These are phyloP conservation scores for Isurus oxyrinchus DNA, from an alignment of 2,113 vertebrate species.

Conservation along the genomic window DNA sequence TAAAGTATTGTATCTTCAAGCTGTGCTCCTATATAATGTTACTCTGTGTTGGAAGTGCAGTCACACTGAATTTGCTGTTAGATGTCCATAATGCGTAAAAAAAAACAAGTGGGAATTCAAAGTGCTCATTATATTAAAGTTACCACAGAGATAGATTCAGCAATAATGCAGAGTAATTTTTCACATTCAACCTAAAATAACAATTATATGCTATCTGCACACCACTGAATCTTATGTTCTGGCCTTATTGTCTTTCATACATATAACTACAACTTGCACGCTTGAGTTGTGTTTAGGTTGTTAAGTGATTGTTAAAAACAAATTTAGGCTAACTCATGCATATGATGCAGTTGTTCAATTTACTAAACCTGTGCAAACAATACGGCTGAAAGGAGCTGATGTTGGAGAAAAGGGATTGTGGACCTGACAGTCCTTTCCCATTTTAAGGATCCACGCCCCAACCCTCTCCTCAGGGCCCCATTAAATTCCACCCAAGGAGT, in stretches of 20 bases:
- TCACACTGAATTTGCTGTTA: not conserved
- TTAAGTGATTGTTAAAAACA: not conserved
- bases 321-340: not conserved
- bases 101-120: not conserved
- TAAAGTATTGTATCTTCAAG: not conserved
- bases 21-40: not conserved
- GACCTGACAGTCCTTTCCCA: not conserved
- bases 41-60: not conserved
- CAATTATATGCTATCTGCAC: not conserved
- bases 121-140: not conserved
- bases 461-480: not conserved
- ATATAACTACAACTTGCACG: not conserved
- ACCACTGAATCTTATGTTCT: not conserved
- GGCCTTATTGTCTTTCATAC: not conserved
- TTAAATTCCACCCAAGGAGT: not conserved
- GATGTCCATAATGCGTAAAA: not conserved
- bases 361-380: not conserved
- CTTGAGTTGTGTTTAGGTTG: not conserved
- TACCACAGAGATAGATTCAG: not conserved
- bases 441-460: not conserved
- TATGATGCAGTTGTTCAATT: not conserved
- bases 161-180: not conserved
- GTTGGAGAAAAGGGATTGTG: not conserved
- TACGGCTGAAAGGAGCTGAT: not conserved
- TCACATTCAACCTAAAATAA: not conserved